Conservation (phyloP, 2,888 invertebrate genomes). For the Cylloceria caligata region DNA sequence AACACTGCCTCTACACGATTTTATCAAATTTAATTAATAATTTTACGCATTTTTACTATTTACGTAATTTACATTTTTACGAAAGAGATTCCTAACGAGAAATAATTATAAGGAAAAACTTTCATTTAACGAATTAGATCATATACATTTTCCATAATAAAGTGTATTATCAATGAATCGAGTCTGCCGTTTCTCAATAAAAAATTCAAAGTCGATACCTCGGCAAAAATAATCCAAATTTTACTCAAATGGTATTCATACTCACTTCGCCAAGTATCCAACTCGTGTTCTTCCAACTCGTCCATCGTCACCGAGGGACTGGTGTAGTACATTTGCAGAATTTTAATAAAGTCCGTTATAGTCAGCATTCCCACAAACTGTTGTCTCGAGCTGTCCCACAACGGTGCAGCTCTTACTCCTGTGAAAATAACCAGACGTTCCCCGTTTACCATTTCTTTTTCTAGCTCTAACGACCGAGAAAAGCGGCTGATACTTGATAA, state of each 20-base stretch:
- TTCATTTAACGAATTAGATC: too few relatives aligned
- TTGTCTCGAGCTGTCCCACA: slow-evolving; percentile 98
- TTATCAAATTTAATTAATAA: too few relatives aligned
- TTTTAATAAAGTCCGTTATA: slow-evolving; percentile 99
- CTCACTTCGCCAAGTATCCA: slow-evolving; percentile 97
- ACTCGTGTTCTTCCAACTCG: slow-evolving; percentile 97
- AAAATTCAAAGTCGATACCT: not conserved
- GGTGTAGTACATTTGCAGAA: slow-evolving; percentile 98
- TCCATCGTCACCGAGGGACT: slow-evolving; percentile 97
- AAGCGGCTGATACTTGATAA: not conserved
- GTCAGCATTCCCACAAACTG: slow-evolving; percentile 99
- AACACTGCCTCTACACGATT: too few relatives aligned
- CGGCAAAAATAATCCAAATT: not conserved
- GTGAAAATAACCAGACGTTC: slow-evolving; percentile 57
- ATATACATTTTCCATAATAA: too few relatives aligned
- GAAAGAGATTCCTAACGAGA: too few relatives aligned
- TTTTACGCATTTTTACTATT: too few relatives aligned
- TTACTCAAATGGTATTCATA: slow-evolving; percentile 57
- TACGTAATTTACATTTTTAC: too few relatives aligned
- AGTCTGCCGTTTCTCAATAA: not conserved
- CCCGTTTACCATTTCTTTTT: not conserved
- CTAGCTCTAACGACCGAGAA: not conserved
- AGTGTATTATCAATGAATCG: too few relatives aligned
- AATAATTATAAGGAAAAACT: too few relatives aligned
- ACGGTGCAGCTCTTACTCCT: slow-evolving; percentile 98